Base-by-base conservation (phyloP, 2,888 invertebrate genomes). In the Tanypteryx hageni region DNA sequence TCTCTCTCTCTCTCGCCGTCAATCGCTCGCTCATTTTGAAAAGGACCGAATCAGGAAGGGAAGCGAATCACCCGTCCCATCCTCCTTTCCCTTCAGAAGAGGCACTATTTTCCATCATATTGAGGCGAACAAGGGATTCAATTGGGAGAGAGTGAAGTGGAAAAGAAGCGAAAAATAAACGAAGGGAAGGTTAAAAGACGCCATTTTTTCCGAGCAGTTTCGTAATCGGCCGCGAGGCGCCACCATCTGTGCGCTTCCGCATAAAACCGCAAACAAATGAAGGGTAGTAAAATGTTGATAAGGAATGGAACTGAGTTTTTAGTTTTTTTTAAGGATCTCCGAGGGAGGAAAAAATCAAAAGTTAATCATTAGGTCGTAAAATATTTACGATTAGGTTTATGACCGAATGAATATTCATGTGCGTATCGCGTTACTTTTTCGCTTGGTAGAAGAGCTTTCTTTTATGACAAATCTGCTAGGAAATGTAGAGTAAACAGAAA, bases 311-410 rank as follows among this genome's bases (percentile, higher is more conserved):
- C 22, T 18, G 76, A 27, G 76, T 76, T 76, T 68, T 44, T 3
- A 44, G 44, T 22, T 68, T 76, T 68, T 76, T 76, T 76, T n/a
- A 22, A 27, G 27, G 7, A 18, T 22, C 68, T 27, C 27, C 76
- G 76, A 27, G 27, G 27, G 76, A 76, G 22, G n/a, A 76, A 76
- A 76, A 76, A 76, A 76, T 76, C 76, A 76, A 76, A 76, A 27
- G 22, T 76, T 76, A 76, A 76, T 76, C 76, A 76, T 27, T 76
- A 27, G 27, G 27, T 18, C 13, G 76, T 76, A 76, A 76, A 76
- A 76, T 76, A 76, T 76, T 76, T 22, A 76, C 76, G 76, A 22
- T 13, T 76, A 27, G 76, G 22, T 11, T n/a, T n/a, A 22, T 22
- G 22, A 22, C 27, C 22, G 18, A 76, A 76, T 76, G 76, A 76